Evolutionary conservation across 2,888 invertebrate species (phyloP).

Genomic region (Caenorhabditis wallacei): DNA sequence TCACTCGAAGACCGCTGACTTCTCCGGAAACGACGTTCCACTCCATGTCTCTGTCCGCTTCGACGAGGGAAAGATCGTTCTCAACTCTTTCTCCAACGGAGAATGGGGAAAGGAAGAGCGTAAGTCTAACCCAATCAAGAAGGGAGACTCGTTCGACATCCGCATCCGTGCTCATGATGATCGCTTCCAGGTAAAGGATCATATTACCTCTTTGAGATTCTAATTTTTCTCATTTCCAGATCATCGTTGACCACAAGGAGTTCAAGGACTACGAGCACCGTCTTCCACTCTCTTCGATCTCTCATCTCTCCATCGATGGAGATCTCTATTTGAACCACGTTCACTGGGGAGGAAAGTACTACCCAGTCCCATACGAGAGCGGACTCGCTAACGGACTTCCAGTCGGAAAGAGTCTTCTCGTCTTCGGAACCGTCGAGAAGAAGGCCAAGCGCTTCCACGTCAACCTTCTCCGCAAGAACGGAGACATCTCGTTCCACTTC

Average conservation of each 20-base stretch:
- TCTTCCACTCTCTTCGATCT: conserved; percentile 74
- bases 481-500: conserved; percentile 82
- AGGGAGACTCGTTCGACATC: conserved; percentile 79
- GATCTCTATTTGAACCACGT: conserved; percentile 78
- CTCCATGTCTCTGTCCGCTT: conserved; percentile 82
- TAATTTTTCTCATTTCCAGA: conserved; percentile 44
- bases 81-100: conserved; percentile 81
- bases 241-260: conserved; percentile 78
- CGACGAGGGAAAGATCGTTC: conserved; percentile 82
- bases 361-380: conserved; percentile 81
- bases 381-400: conserved; percentile 81
- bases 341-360: conserved; percentile 80
- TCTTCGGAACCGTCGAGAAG: conserved; percentile 83
- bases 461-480: conserved; percentile 82
- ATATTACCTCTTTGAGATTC: background rate
- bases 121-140: conserved; percentile 79
- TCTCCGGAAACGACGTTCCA: conserved; percentile 82
- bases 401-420: conserved; percentile 81
- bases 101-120: conserved; percentile 80
- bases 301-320: conserved; percentile 77
- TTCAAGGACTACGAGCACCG: conserved; percentile 79
- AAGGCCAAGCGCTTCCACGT: conserved; percentile 81
- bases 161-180: conserved; percentile 78
- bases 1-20: conserved; percentile 81
- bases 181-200: conserved; percentile 74